Evolutionary conservation across 2,888 invertebrate genomes (phyloP).

Genomic region (Drosophila formosana): DNA sequence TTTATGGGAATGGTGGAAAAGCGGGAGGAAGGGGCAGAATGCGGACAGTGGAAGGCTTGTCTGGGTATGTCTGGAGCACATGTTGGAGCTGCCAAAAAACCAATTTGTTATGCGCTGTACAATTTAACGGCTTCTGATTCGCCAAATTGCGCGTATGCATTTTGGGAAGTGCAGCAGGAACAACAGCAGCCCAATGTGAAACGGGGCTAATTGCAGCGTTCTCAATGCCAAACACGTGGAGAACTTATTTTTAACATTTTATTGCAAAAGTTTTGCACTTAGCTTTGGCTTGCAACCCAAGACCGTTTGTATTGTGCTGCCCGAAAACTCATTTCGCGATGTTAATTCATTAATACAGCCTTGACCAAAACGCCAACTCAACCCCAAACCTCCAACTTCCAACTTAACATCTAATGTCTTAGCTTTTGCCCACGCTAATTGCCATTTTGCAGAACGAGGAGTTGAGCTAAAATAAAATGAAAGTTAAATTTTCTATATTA

Average conservation of each 20-base stretch:
- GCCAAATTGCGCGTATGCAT: slow-evolving; percentile 65
- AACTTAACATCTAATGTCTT: slow-evolving; percentile 36
- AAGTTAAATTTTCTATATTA: slow-evolving; percentile 50
- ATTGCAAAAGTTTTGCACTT: slow-evolving; percentile 67
- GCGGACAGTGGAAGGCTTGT: slow-evolving; percentile 39
- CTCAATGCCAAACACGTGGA: slow-evolving; percentile 70
- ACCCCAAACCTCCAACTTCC: slow-evolving; percentile 10
- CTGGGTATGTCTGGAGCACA: slow-evolving; percentile 65
- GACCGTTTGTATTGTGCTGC: slow-evolving; percentile 69
- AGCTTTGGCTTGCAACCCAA: slow-evolving; percentile 29
- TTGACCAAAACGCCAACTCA: slow-evolving; percentile 36
- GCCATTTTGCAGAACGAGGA: slow-evolving; percentile 62
- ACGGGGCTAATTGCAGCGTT: slow-evolving; percentile 59
- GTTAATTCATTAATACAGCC: slow-evolving; percentile 79
- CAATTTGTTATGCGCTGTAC: slow-evolving; percentile 76
- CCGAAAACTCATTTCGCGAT: slow-evolving; percentile 75
- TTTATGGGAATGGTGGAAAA: background rate
- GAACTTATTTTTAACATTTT: slow-evolving; percentile 48
- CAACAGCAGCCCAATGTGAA: slow-evolving; percentile 23
- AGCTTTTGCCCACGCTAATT: slow-evolving; percentile 61
- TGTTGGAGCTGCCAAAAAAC: slow-evolving; percentile 62
- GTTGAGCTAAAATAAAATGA: slow-evolving; percentile 37
- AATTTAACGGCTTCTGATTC: slow-evolving; percentile 79
- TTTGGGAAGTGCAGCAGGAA: slow-evolving; percentile 22
- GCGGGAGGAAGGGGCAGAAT: background rate